A percentile compares a stretch with the other conserved stretches of the same genome.
phyloP scores from a whole-genome alignment of 2,113 vertebrate genomes.

The Vulpes ferrilata region DNA sequence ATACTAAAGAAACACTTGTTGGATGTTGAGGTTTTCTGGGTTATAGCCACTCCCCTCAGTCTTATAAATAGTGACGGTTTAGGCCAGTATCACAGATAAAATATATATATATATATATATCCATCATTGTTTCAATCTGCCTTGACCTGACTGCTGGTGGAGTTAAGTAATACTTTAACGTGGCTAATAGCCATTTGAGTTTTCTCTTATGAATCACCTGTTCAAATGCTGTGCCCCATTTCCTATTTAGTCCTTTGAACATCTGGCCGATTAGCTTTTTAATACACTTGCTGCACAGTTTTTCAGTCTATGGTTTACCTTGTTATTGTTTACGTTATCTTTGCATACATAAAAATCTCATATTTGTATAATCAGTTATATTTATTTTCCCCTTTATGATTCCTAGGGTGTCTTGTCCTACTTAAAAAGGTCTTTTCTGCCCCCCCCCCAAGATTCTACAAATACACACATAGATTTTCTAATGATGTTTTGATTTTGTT shows the following conservation, averaged over 20 bases:
- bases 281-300: constrained; percentile 30
- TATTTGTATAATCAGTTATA: constrained; percentile 36
- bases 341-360: neutral
- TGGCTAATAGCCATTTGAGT: neutral
- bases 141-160: neutral
- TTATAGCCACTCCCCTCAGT: neutral
- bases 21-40: neutral
- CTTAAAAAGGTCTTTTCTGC: constrained; percentile 16
- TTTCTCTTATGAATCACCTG: neutral
- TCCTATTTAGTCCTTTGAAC: constrained; percentile 37
- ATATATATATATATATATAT: neutral
- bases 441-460: neutral
- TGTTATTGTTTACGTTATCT: constrained; percentile 20
- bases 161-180: neutral
- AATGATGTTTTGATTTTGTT: constrained; percentile 51
- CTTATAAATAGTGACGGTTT: neutral
- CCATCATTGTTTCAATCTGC: neutral
- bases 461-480: constrained; percentile 38
- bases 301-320: constrained; percentile 39
- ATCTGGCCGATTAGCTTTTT: neutral
- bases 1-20: neutral
- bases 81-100: neutral
- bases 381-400: constrained; percentile 1
- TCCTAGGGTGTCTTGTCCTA: constrained; percentile 36
- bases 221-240: constrained; percentile 9